These are phyloP conservation scores for Acanthoscelides obtectus DNA, from an alignment of 2,888 invertebrate species.

Conservation along the genomic window DNA sequence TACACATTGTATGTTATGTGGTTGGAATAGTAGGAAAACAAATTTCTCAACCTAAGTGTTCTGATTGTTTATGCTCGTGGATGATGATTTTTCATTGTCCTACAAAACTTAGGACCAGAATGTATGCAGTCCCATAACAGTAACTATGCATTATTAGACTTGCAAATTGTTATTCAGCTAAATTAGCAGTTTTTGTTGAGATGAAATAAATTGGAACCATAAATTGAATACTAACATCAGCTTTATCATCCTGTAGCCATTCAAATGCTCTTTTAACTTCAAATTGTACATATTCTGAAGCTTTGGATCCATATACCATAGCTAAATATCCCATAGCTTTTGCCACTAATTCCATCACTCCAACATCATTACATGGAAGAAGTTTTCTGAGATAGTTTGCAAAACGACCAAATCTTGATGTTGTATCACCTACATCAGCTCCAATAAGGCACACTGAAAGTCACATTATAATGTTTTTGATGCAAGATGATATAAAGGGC, in stretches of 20 bases:
- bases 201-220: no score
- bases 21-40: no score
- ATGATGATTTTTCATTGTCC: no score
- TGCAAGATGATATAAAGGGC: background rate
- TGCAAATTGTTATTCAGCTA: no score
- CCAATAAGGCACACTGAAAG: constrained; percentile 84
- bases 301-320: constrained; percentile 85
- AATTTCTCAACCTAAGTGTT: no score
- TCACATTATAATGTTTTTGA: background rate
- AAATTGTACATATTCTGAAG: constrained; percentile 96
- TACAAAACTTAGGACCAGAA: no score
- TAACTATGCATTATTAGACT: no score
- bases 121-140: no score
- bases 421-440: constrained; percentile 88
- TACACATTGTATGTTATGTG: no score
- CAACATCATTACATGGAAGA: constrained; percentile 84
- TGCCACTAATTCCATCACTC: constrained; percentile 94
- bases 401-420: constrained; percentile 85
- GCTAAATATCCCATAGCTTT: constrained; percentile 93
- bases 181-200: no score
- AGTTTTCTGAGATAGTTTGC: constrained; percentile 89
- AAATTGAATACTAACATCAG: constrained; percentile 64
- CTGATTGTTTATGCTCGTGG: no score
- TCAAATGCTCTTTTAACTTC: constrained; percentile 95
- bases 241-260: constrained; percentile 86